These are phyloP conservation scores for Anthoscopus minutus DNA, from an alignment of 2,113 vertebrate genomes.

Conservation along the genomic window DNA sequence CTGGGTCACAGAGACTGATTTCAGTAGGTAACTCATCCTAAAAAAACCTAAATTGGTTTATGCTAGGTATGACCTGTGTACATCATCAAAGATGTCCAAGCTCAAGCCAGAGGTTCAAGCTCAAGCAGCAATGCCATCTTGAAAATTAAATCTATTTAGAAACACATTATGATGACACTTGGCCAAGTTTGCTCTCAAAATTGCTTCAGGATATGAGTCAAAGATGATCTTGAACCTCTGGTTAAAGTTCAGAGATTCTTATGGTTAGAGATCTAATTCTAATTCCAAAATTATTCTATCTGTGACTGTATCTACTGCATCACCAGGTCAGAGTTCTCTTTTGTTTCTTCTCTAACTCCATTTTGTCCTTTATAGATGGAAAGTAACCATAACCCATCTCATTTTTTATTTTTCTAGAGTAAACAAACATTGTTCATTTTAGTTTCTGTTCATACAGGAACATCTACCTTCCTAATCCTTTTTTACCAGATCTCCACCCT, in stretches of 20 bases:
- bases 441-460: not conserved
- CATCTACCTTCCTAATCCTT: not conserved
- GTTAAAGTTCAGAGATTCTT: not conserved
- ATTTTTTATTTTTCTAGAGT: not conserved
- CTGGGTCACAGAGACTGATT: not conserved
- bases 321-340: not conserved
- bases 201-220: not conserved
- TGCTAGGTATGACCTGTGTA: not conserved
- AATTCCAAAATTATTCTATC: not conserved
- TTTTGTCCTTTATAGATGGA: not conserved
- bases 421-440: not conserved
- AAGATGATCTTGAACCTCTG: not conserved
- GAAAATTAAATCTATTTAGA: not conserved
- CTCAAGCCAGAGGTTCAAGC: no score
- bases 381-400: not conserved
- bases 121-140: not conserved
- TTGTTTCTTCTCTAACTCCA: not conserved
- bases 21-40: not conserved
- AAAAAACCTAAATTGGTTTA: not conserved
- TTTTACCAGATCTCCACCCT: not conserved
- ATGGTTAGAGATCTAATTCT: not conserved
- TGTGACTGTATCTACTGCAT: not conserved
- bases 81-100: not conserved
- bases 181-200: accelerated
- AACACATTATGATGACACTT: not conserved